Percentiles rank a stretch among this genome's conserved stretches.
Evolutionary conservation across 2,888 invertebrate species (phyloP).

Genomic region (Oxystoma pomonae): DNA sequence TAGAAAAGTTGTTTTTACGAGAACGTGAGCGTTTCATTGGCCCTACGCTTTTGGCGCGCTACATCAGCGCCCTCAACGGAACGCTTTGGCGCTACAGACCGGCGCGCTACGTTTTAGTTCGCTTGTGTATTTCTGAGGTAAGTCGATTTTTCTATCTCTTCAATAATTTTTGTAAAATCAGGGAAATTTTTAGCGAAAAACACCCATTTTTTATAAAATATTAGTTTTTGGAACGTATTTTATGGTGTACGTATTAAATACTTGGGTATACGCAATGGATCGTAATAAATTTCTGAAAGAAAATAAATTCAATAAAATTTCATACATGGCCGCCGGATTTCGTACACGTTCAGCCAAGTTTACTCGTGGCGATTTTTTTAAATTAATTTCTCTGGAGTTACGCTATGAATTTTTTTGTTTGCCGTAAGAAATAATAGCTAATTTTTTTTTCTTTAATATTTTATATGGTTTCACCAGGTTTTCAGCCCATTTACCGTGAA

Average conservation of each 20-base stretch:
- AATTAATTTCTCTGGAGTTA: neutral
- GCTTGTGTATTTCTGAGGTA: conserved; percentile 28
- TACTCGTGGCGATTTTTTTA: neutral
- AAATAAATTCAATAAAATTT: conserved; percentile 17
- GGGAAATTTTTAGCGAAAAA: conserved; percentile 38
- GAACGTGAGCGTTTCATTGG: conserved; percentile 34
- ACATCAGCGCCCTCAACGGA: conserved; percentile 40
- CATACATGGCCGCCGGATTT: neutral
- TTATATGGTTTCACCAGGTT: neutral
- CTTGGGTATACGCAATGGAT: conserved; percentile 30
- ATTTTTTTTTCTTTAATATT: neutral
- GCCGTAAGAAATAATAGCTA: neutral
- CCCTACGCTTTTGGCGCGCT: conserved; percentile 43
- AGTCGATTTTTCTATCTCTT: conserved; percentile 36
- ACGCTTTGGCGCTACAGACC: conserved; percentile 36
- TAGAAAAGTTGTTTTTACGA: neutral
- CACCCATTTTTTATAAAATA: conserved; percentile 39
- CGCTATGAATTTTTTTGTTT: neutral
- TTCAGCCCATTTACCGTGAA: neutral
- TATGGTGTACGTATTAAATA: conserved; percentile 33
- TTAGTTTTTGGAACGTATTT: conserved; percentile 45
- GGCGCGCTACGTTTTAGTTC: conserved; percentile 21
- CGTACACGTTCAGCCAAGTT: neutral
- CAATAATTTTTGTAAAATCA: conserved; percentile 44
- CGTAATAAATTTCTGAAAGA: conserved; percentile 36